A percentile compares a stretch with the other conserved stretches of the same genome.
Conservation (phyloP, 2,113 vertebrate species). For the Bubalus kerabau region DNA sequence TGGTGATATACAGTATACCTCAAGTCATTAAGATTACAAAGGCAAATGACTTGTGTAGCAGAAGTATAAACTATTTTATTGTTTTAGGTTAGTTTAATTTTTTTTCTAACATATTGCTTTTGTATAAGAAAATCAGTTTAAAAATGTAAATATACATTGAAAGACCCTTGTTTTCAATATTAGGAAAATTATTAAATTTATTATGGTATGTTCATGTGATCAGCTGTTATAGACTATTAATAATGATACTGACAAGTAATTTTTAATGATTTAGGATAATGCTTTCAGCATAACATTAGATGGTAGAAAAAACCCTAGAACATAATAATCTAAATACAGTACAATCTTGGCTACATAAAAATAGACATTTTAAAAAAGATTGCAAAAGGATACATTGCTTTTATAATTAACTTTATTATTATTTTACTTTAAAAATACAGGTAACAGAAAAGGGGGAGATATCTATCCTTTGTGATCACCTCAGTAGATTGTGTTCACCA, state of each 20-base stretch:
- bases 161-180: not conserved
- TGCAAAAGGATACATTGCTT: not conserved
- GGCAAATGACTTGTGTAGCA: not conserved
- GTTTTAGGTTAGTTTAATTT: not conserved
- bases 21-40: not conserved
- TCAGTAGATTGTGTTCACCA: not conserved
- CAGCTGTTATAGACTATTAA: not conserved
- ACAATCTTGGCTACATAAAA: not conserved
- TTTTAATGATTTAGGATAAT: conserved; percentile 36
- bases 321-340: not conserved
- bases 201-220: not conserved
- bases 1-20: not conserved
- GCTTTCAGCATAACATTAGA: not conserved
- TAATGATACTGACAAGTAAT: conserved; percentile 7
- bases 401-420: not conserved
- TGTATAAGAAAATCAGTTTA: not conserved
- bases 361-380: not conserved
- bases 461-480: not conserved
- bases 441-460: not conserved
- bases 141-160: not conserved
- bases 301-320: not conserved
- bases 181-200: conserved; percentile 12
- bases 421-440: not conserved
- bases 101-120: not conserved
- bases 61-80: not conserved